phyloP scores from a whole-genome alignment of 2,113 vertebrate species.

The Sinocyclocheilus anophthalmus region DNA sequence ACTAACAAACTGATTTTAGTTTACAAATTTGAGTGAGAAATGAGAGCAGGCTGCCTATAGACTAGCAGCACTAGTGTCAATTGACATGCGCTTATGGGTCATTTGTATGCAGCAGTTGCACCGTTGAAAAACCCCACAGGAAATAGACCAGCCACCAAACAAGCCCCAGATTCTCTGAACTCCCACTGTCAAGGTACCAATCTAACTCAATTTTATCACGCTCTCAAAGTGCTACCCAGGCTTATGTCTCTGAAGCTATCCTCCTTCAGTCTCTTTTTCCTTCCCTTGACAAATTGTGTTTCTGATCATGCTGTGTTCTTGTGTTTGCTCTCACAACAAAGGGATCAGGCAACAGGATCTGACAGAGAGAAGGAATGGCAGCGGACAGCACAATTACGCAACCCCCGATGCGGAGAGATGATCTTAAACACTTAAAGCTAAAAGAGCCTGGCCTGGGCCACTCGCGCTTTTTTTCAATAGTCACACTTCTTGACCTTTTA shows the following conservation, averaged over 20 bases:
- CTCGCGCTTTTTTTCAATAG: background rate
- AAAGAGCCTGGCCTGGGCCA: background rate
- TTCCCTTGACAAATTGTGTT: slow-evolving; percentile 39
- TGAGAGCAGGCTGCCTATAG: slow-evolving; percentile 18
- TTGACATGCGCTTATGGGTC: slow-evolving; percentile 16
- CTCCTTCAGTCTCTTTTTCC: slow-evolving; percentile 31
- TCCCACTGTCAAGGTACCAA: slow-evolving; percentile 45
- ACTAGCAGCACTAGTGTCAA: slow-evolving; percentile 8
- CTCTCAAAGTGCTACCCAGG: slow-evolving; percentile 36
- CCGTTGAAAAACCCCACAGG: slow-evolving; percentile 37
- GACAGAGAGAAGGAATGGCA: slow-evolving; percentile 10
- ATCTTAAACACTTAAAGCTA: slow-evolving; percentile 25
- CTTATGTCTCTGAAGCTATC: slow-evolving; percentile 22
- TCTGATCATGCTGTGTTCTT: slow-evolving; percentile 44
- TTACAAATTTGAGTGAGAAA: background rate
- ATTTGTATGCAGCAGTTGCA: slow-evolving; percentile 42
- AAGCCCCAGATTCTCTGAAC: slow-evolving; percentile 42
- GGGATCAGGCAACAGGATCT: slow-evolving; percentile 26
- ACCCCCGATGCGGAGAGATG: slow-evolving; percentile 14
- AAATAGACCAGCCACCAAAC: slow-evolving; percentile 44
- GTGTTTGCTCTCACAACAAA: slow-evolving; percentile 39
- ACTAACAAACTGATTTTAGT: background rate
- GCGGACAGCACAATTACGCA: slow-evolving; percentile 16
- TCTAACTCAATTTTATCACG: slow-evolving; percentile 46
- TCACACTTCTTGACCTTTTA: slow-evolving; percentile 8